A percentile compares a stretch with the other conserved stretches of the same genome.
phyloP scores from a whole-genome alignment of 1,140 invertebrate species.

The Pogonomyrmex barbatus region DNA sequence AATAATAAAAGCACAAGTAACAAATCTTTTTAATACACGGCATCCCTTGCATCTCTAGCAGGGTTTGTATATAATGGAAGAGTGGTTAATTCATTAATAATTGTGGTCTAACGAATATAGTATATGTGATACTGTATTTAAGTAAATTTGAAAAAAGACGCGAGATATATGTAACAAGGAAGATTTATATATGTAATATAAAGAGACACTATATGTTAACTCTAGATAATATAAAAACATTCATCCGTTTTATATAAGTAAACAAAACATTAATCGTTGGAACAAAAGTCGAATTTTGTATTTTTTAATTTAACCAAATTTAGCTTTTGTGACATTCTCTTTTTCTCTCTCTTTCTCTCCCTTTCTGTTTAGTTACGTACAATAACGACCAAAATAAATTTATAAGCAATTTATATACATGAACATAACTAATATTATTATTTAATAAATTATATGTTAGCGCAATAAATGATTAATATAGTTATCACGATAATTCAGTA shows the following conservation, averaged over 20 bases:
- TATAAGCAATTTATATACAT: neutral
- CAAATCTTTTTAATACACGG: conserved; percentile 49
- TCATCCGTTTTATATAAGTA: conserved; percentile 22
- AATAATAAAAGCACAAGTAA: conserved; percentile 56
- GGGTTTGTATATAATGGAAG: conserved; percentile 49
- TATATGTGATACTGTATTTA: conserved; percentile 53
- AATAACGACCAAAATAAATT: conserved; percentile 22
- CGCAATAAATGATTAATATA: neutral
- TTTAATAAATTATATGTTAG: neutral
- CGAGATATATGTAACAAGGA: conserved; percentile 28
- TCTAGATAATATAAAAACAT: conserved; percentile 12
- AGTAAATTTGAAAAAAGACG: conserved; percentile 8
- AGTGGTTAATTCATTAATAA: conserved; percentile 42
- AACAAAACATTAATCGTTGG: neutral
- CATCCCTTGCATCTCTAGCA: conserved; percentile 62
- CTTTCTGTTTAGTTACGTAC: neutral
- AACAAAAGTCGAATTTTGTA: neutral
- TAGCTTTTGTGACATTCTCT: conserved; percentile 20
- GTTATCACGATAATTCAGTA: neutral
- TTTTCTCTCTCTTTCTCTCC: neutral
- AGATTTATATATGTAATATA: conserved; percentile 19
- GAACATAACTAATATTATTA: conserved; percentile 2
- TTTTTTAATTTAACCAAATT: neutral
- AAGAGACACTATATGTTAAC: conserved; percentile 3
- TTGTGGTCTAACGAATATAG: conserved; percentile 55